These are phyloP conservation scores for Rhipidura dahli DNA, from an alignment of 2,113 vertebrate species.

Conservation along the genomic window DNA sequence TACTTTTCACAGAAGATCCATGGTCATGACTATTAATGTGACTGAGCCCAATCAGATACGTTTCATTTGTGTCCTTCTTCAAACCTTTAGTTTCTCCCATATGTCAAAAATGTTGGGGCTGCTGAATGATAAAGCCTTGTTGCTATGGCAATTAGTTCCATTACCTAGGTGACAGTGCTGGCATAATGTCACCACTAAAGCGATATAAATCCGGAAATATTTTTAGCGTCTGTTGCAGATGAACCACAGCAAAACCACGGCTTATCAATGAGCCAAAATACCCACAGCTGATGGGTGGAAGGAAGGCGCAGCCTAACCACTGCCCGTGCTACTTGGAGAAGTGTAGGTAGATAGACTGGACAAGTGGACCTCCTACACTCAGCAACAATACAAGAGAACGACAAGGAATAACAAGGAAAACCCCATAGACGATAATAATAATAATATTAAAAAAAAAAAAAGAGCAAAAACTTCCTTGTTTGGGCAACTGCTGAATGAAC, in stretches of 20 bases:
- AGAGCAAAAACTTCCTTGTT: not conserved
- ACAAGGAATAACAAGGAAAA: not conserved
- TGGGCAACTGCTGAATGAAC: not conserved
- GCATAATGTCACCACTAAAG: conserved; percentile 71
- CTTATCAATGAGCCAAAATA: conserved; percentile 8
- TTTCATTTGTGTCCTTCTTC: conserved; percentile 62
- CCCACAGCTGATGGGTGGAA: not conserved
- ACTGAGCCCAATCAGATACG: conserved; percentile 23
- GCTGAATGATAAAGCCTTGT: conserved; percentile 71
- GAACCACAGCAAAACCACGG: not conserved
- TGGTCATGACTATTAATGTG: conserved; percentile 36
- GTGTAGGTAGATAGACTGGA: not conserved
- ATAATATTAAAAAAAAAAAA: not conserved
- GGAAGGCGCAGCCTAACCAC: not conserved
- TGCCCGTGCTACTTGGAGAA: not conserved
- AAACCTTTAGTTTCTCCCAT: conserved; percentile 63
- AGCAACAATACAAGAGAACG: not conserved
- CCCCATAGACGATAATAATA: not conserved
- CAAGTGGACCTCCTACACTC: not conserved
- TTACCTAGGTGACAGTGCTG: conserved; percentile 76
- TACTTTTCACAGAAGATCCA: not conserved
- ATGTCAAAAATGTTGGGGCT: conserved; percentile 62
- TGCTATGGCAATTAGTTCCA: conserved; percentile 78
- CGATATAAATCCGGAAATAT: conserved; percentile 54
- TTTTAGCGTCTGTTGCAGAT: conserved; percentile 52